These are phyloP conservation scores for Babylonia areolata DNA, from an alignment of 1,140 invertebrate species.

Conservation along the genomic window DNA sequence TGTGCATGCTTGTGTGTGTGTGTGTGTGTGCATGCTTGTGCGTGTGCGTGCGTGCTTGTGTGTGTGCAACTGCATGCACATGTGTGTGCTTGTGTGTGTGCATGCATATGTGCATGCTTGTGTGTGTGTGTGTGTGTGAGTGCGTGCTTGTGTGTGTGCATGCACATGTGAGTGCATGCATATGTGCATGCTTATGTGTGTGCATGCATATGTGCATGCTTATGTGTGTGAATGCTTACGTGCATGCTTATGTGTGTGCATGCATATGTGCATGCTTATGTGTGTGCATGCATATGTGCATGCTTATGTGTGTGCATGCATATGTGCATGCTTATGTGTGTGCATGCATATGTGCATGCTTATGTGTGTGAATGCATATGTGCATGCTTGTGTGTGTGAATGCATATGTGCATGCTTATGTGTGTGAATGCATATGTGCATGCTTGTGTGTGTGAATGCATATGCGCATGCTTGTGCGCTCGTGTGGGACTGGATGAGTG, in stretches of 20 bases:
- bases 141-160: background rate
- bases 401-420: background rate
- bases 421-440: background rate
- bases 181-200: too few relatives aligned
- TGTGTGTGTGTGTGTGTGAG: too few relatives aligned
- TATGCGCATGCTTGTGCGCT: background rate
- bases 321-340: background rate
- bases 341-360: too few relatives aligned
- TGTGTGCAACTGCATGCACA: background rate
- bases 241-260: background rate
- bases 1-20: background rate
- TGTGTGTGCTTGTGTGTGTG: too few relatives aligned
- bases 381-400: background rate
- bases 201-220: too few relatives aligned
- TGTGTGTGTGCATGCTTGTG: background rate
- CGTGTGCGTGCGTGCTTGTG: background rate
- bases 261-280: background rate
- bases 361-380: background rate
- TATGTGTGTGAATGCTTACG: background rate
- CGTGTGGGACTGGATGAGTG: background rate
- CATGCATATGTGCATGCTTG: background rate
- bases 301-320: background rate
- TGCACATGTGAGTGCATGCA: background rate
- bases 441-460: background rate
- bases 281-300: background rate